phyloP scores from a whole-genome alignment of 92 coral and sea anemone species.

The Epizoanthus fatuus region DNA sequence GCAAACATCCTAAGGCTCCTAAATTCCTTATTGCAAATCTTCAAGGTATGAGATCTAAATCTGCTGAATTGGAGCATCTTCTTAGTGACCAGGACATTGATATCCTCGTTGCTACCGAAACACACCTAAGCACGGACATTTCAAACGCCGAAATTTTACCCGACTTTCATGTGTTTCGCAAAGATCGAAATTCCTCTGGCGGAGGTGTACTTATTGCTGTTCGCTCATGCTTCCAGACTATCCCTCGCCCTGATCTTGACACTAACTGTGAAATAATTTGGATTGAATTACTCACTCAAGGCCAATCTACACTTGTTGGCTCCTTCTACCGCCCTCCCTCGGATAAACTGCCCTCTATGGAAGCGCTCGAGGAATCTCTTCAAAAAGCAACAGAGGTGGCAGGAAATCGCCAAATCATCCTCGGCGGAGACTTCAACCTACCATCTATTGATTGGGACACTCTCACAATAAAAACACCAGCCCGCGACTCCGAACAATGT shows the following conservation, averaged over 20 bases:
- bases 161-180: constrained; percentile 2
- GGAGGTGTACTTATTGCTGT: constrained; percentile 7
- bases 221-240: neutral
- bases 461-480: constrained; percentile 23
- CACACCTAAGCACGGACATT: neutral
- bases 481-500: constrained; percentile 13
- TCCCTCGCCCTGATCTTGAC: constrained; percentile 10
- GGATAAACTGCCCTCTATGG: neutral
- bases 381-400: constrained; percentile 11
- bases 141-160: neutral
- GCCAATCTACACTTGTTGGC: constrained; percentile 4
- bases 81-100: neutral
- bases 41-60: neutral
- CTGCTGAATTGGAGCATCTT: constrained; percentile 4
- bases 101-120: neutral
- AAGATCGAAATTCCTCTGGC: constrained; percentile 7
- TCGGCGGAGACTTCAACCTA: constrained; percentile 4
- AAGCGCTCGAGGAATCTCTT: constrained; percentile 14
- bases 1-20: neutral
- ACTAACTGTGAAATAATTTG: constrained; percentile 7
- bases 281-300: constrained; percentile 5
- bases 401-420: constrained; percentile 10
- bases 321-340: constrained; percentile 14
- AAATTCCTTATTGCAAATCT: constrained; percentile 1
- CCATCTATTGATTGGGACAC: constrained; percentile 21